phyloP scores from a whole-genome alignment of 2,113 vertebrate genomes.

The Acanthochromis polyacanthus region DNA sequence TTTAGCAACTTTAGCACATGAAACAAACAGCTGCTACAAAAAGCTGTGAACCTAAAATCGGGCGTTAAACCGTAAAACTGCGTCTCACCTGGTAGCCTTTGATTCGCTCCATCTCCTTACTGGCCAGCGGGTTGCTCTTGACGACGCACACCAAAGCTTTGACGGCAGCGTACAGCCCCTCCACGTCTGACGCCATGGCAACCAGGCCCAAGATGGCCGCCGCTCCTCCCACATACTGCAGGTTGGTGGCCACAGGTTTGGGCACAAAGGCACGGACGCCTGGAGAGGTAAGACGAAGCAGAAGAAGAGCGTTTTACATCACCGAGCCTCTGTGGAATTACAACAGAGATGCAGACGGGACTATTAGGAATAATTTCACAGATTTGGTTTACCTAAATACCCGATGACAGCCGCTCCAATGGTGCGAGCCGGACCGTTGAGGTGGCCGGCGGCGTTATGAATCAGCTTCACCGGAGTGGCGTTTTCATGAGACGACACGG shows the following conservation, averaged over 20 bases:
- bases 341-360: too few species aligned
- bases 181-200: slow-evolving; percentile 98
- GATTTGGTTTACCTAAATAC: slow-evolving; percentile 89
- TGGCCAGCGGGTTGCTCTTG: slow-evolving; percentile 97
- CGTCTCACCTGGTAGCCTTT: slow-evolving; percentile 91
- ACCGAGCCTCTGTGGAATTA: background rate
- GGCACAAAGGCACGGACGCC: slow-evolving; percentile 96
- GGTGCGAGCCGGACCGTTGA: slow-evolving; percentile 94
- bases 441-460: slow-evolving; percentile 95
- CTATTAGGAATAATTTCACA: too few species aligned
- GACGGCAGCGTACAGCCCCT: slow-evolving; percentile 97
- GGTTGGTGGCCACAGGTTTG: slow-evolving; percentile 95
- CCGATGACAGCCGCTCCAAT: slow-evolving; percentile 95
- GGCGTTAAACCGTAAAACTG: too few species aligned
- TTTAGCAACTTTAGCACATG: too few species aligned
- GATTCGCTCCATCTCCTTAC: slow-evolving; percentile 99
- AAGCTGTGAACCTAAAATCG: too few species aligned
- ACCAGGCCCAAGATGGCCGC: slow-evolving; percentile 97
- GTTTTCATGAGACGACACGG: slow-evolving; percentile 97
- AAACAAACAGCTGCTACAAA: too few species aligned
- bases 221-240: slow-evolving; percentile 97
- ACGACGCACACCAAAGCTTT: slow-evolving; percentile 98
- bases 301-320: background rate
- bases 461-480: slow-evolving; percentile 96
- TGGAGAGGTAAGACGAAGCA: slow-evolving; percentile 56